Evolutionary conservation across 2,113 vertebrate genomes (phyloP).

Genomic region (Meleagris gallopavo): DNA sequence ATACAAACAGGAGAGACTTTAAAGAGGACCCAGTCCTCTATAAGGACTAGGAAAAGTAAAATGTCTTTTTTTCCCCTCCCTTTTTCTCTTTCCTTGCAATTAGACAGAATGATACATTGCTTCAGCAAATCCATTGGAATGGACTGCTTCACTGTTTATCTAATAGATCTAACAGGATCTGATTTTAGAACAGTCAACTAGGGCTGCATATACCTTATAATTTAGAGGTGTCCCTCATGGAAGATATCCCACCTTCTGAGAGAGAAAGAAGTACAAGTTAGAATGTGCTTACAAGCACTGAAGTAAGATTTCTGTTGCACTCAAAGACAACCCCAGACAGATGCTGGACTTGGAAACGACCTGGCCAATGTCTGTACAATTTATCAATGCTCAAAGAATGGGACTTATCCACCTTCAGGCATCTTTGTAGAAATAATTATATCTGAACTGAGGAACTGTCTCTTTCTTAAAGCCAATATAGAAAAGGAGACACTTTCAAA

Average conservation of each 20-base stretch:
- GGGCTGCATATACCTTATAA: fast-evolving
- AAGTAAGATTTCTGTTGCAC: background rate
- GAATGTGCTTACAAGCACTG: background rate
- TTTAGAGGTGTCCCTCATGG: background rate
- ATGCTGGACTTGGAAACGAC: background rate
- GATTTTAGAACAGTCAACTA: background rate
- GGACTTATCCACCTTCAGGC: background rate
- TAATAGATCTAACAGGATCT: background rate
- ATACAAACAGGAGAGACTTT: background rate
- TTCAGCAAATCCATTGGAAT: background rate
- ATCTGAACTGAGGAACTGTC: background rate
- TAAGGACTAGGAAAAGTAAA: background rate
- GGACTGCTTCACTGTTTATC: background rate
- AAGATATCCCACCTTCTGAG: background rate
- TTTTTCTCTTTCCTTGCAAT: background rate
- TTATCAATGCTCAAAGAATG: background rate
- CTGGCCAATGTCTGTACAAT: fast-evolving
- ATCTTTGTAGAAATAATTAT: background rate
- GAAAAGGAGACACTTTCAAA: background rate
- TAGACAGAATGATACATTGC: background rate
- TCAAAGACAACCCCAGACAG: background rate
- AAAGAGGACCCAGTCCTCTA: background rate
- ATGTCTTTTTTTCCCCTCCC: too few species aligned
- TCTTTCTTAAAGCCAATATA: background rate
- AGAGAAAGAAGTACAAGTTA: background rate